Conservation (phyloP, 2,888 invertebrate genomes). For the Drosophila mayaguana region DNA sequence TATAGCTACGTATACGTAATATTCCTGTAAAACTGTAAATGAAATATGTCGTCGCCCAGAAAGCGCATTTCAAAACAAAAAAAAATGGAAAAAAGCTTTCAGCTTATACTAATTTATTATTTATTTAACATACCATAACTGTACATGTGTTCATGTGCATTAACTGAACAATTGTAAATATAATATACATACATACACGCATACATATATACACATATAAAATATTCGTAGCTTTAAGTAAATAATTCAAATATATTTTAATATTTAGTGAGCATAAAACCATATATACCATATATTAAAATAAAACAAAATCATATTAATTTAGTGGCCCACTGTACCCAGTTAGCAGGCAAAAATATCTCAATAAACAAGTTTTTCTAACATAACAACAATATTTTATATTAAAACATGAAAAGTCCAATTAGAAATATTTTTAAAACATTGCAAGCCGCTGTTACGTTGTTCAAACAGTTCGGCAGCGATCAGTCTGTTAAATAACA, state of each 20-base stretch:
- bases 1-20: constrained; percentile 58
- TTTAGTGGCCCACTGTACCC: constrained; percentile 66
- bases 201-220: constrained; percentile 2
- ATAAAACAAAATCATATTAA: constrained; percentile 33
- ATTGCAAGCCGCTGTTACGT: not conserved
- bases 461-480: not conserved
- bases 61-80: constrained; percentile 67
- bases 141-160: constrained; percentile 51
- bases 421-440: not conserved
- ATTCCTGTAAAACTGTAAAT: constrained; percentile 42
- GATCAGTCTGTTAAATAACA: constrained; percentile 26
- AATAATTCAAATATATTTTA: constrained; percentile 51
- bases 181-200: constrained; percentile 12
- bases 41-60: constrained; percentile 73
- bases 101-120: constrained; percentile 68
- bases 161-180: constrained; percentile 62
- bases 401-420: not conserved
- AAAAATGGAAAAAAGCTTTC: constrained; percentile 31
- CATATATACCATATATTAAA: constrained; percentile 52
- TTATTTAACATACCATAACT: constrained; percentile 66
- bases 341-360: constrained; percentile 67
- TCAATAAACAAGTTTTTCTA: constrained; percentile 74
- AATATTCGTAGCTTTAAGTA: constrained; percentile 36
- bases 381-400: constrained; percentile 33
- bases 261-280: constrained; percentile 55